Conservation (phyloP, 2,113 vertebrate genomes). For the Boulengerochromis microlepis region DNA sequence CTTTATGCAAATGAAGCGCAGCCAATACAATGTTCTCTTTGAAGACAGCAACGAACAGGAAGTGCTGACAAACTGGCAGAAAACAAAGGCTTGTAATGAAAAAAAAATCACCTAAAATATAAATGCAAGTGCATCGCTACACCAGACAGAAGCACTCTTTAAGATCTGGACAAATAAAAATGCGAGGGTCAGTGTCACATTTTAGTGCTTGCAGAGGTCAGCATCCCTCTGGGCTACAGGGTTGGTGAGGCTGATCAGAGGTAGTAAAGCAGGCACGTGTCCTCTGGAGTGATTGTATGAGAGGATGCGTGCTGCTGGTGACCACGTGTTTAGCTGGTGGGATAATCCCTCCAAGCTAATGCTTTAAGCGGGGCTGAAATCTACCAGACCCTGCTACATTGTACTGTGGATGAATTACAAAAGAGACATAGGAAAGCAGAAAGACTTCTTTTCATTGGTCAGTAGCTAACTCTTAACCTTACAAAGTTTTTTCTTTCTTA, state of each 20-base stretch:
- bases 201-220: neutral
- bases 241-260: neutral
- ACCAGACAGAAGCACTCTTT: fast-evolving
- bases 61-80: neutral
- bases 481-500: neutral
- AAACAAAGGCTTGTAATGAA: neutral
- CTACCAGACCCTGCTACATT: slow-evolving; percentile 18
- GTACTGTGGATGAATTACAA: neutral
- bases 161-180: neutral
- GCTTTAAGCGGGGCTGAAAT: slow-evolving; percentile 49
- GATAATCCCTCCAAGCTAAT: slow-evolving; percentile 53
- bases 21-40: neutral
- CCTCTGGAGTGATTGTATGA: neutral
- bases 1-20: neutral
- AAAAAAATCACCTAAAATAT: neutral
- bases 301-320: slow-evolving; percentile 23
- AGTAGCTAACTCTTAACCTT: neutral
- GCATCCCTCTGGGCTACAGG: neutral
- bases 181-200: neutral
- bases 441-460: neutral
- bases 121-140: neutral
- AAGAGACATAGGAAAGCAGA: neutral
- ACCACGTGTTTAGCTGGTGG: slow-evolving; percentile 13
- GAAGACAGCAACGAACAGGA: neutral
- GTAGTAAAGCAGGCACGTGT: slow-evolving; percentile 41